phyloP scores from a whole-genome alignment of 1,140 invertebrate species.

The Cydia splendana region DNA sequence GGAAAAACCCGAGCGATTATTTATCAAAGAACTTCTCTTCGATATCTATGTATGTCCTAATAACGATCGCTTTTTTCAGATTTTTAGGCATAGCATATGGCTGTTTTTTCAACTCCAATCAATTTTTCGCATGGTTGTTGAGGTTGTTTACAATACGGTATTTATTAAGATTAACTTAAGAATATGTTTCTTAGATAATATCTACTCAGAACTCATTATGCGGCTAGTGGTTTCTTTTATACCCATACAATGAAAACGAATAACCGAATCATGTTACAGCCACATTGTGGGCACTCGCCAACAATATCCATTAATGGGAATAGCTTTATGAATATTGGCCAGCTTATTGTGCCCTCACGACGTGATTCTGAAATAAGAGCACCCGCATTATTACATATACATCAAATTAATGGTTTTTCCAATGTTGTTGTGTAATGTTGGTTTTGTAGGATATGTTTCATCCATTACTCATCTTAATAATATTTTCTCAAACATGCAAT shows the following conservation, averaged over 20 bases:
- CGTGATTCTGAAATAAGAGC: not conserved
- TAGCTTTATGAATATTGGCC: not conserved
- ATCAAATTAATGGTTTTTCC: not conserved
- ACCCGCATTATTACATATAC: not conserved
- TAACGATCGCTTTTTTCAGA: no score
- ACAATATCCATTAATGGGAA: constrained; percentile 23
- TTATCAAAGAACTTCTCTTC: no score
- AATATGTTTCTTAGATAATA: not conserved
- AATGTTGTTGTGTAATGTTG: not conserved
- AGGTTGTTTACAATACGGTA: no score
- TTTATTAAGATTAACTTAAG: no score
- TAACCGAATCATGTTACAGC: not conserved
- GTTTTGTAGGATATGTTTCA: not conserved
- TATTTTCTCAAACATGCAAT: no score
- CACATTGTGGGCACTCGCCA: not conserved
- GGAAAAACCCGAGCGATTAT: no score
- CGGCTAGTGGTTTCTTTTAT: not conserved
- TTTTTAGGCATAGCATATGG: no score
- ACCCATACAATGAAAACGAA: constrained; percentile 6
- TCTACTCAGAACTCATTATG: not conserved
- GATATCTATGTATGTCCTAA: no score
- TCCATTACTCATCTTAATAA: not conserved
- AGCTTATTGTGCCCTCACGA: constrained; percentile 6
- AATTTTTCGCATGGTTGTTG: no score
- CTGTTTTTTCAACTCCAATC: no score